These are phyloP conservation scores for Drosophila erecta DNA, from an alignment of 1,140 invertebrate species.

Conservation along the genomic window DNA sequence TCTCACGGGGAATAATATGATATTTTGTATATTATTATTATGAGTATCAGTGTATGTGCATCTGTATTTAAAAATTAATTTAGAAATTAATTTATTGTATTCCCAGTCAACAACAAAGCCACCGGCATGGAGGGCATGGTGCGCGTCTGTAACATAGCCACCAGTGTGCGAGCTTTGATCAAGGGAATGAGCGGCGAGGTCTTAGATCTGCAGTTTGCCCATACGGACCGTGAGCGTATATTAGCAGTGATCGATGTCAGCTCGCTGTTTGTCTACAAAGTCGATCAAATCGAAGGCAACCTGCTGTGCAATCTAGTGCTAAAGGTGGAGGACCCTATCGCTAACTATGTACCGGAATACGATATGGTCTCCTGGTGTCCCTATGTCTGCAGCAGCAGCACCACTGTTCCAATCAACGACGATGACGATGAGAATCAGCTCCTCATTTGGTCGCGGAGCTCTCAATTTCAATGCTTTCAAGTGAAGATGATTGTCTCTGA, in stretches of 20 bases:
- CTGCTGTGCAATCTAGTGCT: slow-evolving; percentile 86
- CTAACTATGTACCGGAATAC: slow-evolving; percentile 69
- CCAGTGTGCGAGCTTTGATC: slow-evolving; percentile 91
- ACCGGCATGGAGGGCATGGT: slow-evolving; percentile 90
- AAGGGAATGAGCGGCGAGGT: slow-evolving; percentile 94
- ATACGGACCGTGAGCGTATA: slow-evolving; percentile 90
- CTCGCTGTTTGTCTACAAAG: slow-evolving; percentile 92
- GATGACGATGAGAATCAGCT: slow-evolving; percentile 91
- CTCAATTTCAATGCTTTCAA: slow-evolving; percentile 85
- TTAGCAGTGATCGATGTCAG: slow-evolving; percentile 94
- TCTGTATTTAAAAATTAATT: too few species aligned
- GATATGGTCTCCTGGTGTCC: slow-evolving; percentile 94
- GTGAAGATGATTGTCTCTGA: slow-evolving; percentile 70
- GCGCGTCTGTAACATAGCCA: slow-evolving; percentile 91
- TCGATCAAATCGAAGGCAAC: slow-evolving; percentile 87
- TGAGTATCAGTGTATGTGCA: too few species aligned
- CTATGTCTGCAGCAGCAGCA: slow-evolving; percentile 88
- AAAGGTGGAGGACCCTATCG: slow-evolving; percentile 85
- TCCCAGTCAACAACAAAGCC: slow-evolving; percentile 79
- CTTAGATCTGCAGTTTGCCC: slow-evolving; percentile 95
- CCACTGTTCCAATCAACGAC: slow-evolving; percentile 85
- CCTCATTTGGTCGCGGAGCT: slow-evolving; percentile 92
- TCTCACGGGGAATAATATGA: too few species aligned
- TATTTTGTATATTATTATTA: too few species aligned
- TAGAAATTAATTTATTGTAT: too few species aligned